Evolutionary conservation across 2,888 invertebrate genomes (phyloP).

Genomic region (Nudaria mundana): DNA sequence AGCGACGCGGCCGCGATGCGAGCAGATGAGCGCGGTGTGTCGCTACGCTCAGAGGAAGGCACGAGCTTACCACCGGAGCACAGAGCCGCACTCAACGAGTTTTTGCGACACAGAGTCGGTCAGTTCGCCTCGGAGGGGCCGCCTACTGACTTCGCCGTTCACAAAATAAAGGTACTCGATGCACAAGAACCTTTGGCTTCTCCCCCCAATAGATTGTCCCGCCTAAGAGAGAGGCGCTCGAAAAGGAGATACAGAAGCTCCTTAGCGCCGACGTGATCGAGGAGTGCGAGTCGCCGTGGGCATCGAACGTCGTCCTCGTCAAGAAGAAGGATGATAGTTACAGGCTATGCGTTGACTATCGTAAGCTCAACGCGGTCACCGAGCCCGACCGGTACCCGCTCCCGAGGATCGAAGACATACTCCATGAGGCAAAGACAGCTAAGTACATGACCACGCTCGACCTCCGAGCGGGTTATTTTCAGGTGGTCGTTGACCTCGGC

Average conservation of each 20-base stretch:
- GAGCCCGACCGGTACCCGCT: conserved; percentile 23
- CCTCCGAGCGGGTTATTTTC: conserved; percentile 27
- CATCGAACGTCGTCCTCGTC: conserved; percentile 15
- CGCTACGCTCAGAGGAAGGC: neutral
- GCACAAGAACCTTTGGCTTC: conserved; percentile 33
- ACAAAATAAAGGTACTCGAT: conserved; percentile 28
- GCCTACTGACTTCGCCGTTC: conserved; percentile 22
- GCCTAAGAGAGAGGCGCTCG: conserved; percentile 24
- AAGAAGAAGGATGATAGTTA: conserved; percentile 20
- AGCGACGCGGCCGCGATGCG: neutral
- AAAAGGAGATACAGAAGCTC: conserved; percentile 34
- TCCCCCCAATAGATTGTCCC: conserved; percentile 43
- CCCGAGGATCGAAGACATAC: conserved; percentile 24
- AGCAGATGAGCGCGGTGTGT: neutral
- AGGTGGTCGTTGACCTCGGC: too few relatives aligned
- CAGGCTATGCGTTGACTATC: conserved; percentile 36
- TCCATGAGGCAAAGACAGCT: conserved; percentile 25
- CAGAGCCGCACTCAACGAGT: neutral
- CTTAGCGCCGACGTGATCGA: conserved; percentile 28
- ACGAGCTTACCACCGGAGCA: neutral
- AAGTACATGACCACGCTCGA: conserved; percentile 27
- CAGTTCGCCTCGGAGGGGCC: neutral
- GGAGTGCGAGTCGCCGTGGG: conserved; percentile 26
- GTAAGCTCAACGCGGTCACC: too few relatives aligned
- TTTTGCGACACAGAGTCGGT: neutral